Percentiles rank a stretch among this genome's conserved stretches.
These are phyloP conservation scores for Tapera naevia DNA, from an alignment of 2,797 vertebrate genomes.

Conservation along the genomic window DNA sequence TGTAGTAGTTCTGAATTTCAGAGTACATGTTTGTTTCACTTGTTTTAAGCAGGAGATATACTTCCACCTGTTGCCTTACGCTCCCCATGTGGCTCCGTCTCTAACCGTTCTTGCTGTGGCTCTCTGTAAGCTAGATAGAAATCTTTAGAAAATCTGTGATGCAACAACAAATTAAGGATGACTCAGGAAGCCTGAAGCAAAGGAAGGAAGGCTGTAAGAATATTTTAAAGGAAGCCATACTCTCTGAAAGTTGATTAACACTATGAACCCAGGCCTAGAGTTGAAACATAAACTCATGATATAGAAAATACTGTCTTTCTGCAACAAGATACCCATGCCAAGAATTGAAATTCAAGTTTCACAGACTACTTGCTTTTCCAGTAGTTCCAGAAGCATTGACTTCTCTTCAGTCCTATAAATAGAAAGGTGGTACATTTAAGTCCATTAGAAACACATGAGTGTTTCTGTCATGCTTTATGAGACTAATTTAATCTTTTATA, in stretches of 20 bases:
- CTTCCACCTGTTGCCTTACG: not conserved
- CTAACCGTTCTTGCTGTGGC: not conserved
- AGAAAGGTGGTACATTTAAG: not conserved
- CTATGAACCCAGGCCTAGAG: not conserved
- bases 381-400: not conserved
- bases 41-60: not conserved
- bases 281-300: not conserved
- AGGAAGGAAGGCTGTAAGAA: not conserved
- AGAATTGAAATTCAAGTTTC: not conserved
- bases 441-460: not conserved
- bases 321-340: not conserved
- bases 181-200: not conserved
- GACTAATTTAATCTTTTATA: not conserved
- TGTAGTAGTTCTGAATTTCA: not conserved
- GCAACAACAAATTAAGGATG: not conserved
- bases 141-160: not conserved
- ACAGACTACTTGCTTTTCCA: not conserved
- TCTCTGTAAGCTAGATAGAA: not conserved
- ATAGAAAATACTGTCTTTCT: not conserved
- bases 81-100: not conserved
- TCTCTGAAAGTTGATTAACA: not conserved
- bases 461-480: not conserved
- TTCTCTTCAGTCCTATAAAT: not conserved
- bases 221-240: not conserved
- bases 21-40: accelerated